Percentiles rank a stretch among this genome's conserved stretches.
Evolutionary conservation across 2,797 vertebrate species (phyloP).

Genomic region (Esox lucius): DNA sequence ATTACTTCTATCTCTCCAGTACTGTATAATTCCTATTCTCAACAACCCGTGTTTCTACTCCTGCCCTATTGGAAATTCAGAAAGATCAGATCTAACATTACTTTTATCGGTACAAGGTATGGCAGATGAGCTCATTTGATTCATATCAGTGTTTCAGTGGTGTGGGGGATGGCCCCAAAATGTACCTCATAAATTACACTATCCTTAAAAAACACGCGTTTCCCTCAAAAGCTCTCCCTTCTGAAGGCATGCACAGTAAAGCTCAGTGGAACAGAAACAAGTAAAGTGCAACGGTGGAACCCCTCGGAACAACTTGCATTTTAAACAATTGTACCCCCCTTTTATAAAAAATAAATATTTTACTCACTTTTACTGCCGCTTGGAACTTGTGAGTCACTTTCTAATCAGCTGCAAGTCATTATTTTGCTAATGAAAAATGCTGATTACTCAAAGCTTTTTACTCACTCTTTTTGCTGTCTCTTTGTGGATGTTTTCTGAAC

Average conservation of each 20-base stretch:
- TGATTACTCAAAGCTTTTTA: background rate
- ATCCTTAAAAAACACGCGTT: background rate
- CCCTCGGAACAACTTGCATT: constrained; percentile 12
- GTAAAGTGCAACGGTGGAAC: background rate
- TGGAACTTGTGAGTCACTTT: constrained; percentile 61
- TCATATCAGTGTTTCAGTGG: background rate
- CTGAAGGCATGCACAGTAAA: background rate
- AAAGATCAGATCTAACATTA: no score
- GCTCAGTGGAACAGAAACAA: constrained; percentile 3
- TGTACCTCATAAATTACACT: constrained; percentile 24
- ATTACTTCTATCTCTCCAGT: background rate
- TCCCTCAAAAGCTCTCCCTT: background rate
- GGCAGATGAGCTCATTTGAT: no score
- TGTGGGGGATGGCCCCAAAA: constrained; percentile 2
- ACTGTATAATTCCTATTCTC: background rate
- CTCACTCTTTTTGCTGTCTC: background rate
- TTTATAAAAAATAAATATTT: no score
- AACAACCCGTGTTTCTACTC: background rate
- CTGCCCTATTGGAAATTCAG: no score
- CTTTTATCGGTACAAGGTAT: no score
- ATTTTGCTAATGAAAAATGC: constrained; percentile 25
- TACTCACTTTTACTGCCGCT: constrained; percentile 25
- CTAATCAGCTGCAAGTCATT: constrained; percentile 36
- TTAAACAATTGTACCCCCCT: constrained; percentile 22
- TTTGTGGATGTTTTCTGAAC: background rate